Evolutionary conservation across 1,140 invertebrate species (phyloP), one percentile per base, ranked within the genome.

Genomic region (Cotesia chilonis): DNA sequence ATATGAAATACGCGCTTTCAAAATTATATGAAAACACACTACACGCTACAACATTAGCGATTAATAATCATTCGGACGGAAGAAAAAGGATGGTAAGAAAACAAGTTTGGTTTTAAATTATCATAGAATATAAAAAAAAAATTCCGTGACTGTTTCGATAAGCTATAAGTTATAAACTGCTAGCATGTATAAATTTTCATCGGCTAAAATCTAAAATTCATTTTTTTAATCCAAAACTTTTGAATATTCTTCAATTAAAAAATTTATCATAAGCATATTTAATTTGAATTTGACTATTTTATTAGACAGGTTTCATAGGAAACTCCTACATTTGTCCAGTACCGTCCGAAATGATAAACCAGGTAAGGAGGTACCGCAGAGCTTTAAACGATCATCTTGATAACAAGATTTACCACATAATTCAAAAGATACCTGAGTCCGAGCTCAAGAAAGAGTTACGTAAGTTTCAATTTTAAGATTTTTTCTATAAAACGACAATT

Each of bases 341-440:
- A 12, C 73, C 73, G 4, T n/a, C 37, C 4, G 10, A 37, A 2
- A 36, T 71, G 2, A 35, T 67, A n/a, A 9, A 71, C 2, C 41
- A 68, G 12, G 59, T 55, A 9, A 59, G 10, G 17, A 68, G 47
- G 55, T 17, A 68, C 17, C 57, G 66, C 3, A 47, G 57, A 71
- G 64, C 57, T 14, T 7, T 59, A 14, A 52, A 71, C n/a, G 69
- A n/a, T 10, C 7, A 36, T 10, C n/a, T 6, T n/a, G 68, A 70
- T 17, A 36, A 74, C 64, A 20, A 54, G 14, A 52, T 54, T 57
- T 71, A 74, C 64, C 73, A 74, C 61, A 63, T 71, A 17, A 47
- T 71, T 55, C 54, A 68, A 37, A 74, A 60, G 38, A 68, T n/a
- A 10, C 28, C 17, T 6, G 47, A 55, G 17, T 2, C 10, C 4